Conservation (phyloP, 2,888 invertebrate species). For the Caenorhabditis macrosperma region DNA sequence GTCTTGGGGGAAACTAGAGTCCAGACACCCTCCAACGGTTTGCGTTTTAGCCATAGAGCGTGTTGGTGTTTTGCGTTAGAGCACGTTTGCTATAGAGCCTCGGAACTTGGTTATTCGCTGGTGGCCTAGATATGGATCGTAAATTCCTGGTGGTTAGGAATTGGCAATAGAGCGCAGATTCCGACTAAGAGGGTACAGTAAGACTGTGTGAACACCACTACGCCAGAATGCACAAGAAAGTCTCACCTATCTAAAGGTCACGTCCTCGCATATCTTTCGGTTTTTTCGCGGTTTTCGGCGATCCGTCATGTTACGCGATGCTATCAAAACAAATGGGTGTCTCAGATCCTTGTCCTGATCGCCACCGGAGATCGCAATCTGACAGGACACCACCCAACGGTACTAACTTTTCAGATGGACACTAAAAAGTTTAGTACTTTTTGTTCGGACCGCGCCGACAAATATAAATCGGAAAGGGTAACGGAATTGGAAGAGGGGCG, state of each 20-base stretch:
- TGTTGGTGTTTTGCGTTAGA: too few relatives aligned
- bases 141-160: too few relatives aligned
- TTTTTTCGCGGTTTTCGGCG: slow-evolving; percentile 53
- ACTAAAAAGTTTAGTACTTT: slow-evolving; percentile 6
- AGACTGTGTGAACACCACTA: too few relatives aligned
- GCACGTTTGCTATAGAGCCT: too few relatives aligned
- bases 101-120: too few relatives aligned
- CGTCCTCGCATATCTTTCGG: slow-evolving; percentile 11
- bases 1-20: too few relatives aligned
- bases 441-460: background rate
- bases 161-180: too few relatives aligned
- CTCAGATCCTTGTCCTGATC: slow-evolving; percentile 28
- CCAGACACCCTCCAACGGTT: too few relatives aligned
- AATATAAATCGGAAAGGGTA: background rate
- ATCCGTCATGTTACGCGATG: slow-evolving; percentile 55
- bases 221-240: too few relatives aligned
- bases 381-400: background rate
- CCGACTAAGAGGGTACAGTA: too few relatives aligned
- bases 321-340: slow-evolving; percentile 53
- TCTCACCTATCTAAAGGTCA: background rate
- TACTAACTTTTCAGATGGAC: slow-evolving; percentile 18
- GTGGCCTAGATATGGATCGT: too few relatives aligned
- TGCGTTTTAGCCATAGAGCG: too few relatives aligned
- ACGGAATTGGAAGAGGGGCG: background rate
- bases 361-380: slow-evolving; percentile 29